Percentiles rank a stretch among this genome's conserved stretches.
Evolutionary conservation across 2,888 invertebrate genomes (phyloP).

Genomic region (Drosophila birchii): DNA sequence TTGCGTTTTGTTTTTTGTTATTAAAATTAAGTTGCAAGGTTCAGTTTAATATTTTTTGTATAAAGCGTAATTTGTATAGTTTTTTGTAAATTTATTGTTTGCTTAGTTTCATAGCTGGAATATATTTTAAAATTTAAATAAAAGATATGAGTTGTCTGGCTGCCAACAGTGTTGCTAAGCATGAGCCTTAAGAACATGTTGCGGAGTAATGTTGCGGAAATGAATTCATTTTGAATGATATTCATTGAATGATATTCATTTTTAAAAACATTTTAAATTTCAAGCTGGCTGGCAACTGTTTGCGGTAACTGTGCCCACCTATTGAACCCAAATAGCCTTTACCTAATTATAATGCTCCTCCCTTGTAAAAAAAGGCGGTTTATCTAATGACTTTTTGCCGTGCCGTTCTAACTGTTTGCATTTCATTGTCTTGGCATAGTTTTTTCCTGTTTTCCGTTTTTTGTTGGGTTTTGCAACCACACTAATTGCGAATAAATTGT

Average conservation of each 20-base stretch:
- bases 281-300: background rate
- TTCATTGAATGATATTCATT: background rate
- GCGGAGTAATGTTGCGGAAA: background rate
- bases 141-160: background rate
- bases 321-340: conserved; percentile 10
- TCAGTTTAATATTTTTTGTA: background rate
- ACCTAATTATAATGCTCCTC: conserved; percentile 26
- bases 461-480: conserved; percentile 44
- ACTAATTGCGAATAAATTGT: conserved; percentile 60
- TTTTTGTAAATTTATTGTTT: background rate
- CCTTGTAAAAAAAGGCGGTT: conserved; percentile 12
- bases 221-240: background rate
- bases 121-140: background rate
- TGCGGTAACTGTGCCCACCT: background rate
- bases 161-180: background rate
- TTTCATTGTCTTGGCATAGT: conserved; percentile 56
- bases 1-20: background rate
- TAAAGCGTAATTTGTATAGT: background rate
- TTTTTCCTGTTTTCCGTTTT: conserved; percentile 17
- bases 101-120: background rate
- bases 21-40: background rate
- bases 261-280: background rate
- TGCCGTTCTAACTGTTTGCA: conserved; percentile 48
- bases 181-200: background rate
- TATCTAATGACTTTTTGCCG: conserved; percentile 48